Evolutionary conservation across 2,797 vertebrate species (phyloP), one percentile per base, ranked within the genome.

Genomic region (Enteromius mattozi): DNA sequence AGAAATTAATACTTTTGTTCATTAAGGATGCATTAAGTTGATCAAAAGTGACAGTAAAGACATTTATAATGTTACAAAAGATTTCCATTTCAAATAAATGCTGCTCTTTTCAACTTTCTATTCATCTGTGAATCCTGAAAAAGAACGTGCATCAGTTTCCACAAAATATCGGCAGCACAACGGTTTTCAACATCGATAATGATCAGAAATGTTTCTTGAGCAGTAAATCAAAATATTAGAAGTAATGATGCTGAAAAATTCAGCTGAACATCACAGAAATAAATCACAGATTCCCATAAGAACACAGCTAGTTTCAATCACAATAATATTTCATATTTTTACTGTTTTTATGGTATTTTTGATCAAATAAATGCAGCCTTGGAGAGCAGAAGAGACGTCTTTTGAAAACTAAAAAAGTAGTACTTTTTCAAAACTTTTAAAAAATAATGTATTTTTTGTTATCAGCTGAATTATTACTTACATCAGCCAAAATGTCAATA

Each of bases 281-380:
- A 45, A 8, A 49, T 47, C 17, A 19, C 0, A 71, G 2, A 71
- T 71, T 71, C 42, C 30, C 24, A 72, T 0, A n/a, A 72, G 8
- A 49, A 49, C 49, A 33, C 16, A 19, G 14, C 0, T 8, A 0
- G 1, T 19, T 30, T 0, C 21, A 12, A 21, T 3, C 1, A 0
- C 0, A 19, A 33, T 21, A 51, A 74, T 51, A 74, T 74, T 74
- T 3, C 4, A 19, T 0, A 49, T 30, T 5, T 7, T 63, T 63
- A 14, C 12, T 2, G 6, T 19, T 47, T 30, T 51, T 30, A 21
- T 30, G 0, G 10, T 7, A 75, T 75, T 75, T 75, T 21, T 75
- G 2, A n/a, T 54, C 47, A 51, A 21, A 54, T 35, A 14, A 75
- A n/a, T 14, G 19, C 71, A 42, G 12, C 0, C 21, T 42, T 45